Base-by-base conservation (phyloP, 2,113 vertebrate genomes). In the Circaetus gallicus region DNA sequence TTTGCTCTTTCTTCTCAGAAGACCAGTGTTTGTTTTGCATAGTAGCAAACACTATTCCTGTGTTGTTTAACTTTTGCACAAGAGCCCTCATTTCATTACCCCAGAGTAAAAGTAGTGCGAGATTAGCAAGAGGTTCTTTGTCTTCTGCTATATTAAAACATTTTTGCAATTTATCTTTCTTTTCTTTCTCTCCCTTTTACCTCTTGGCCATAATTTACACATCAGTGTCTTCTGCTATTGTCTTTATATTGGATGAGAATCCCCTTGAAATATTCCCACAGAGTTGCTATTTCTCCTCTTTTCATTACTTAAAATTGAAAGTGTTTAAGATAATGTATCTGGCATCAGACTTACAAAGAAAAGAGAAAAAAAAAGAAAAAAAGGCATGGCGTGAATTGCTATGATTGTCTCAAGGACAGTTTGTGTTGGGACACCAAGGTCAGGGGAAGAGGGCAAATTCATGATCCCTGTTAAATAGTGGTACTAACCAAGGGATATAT, bases 21-120 rank as follows among this genome's bases (percentile, higher is more conserved):
- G 94, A 94, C 95, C 93, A 92, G 38, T 92, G 78, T 96, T 97
- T 92, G 85, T 93, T 97, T 95, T 90, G 76, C 62, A 45, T 38
- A 83, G 85, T 26, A 59, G 65, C 49, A 90, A 86, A 81, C 71
- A 74, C 65, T 92, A 70, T 81, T 78, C 61, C 74, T 88, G 38
- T 49, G 55, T 86, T 74, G 85, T 89, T 97, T 89, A 86, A 90
- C 82, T 97, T 95, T 45, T 61, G 55, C 80, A 89, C 82, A 34
- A 32, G 61, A 95, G 69, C 45, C 52, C 25, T 93, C 22, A 52
- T 82, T 94, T 93, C 85, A 85, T 90, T 91, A 71, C 89, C 80
- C 62, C 24, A 29, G 70, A 70, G 86, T 58, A 93, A 89, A 85
- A 91, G 81, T 26, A 89, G 29, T 13, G 42, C 17, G 55, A 95